Percentiles rank a stretch among this genome's conserved stretches.
Conservation (phyloP, 2,797 vertebrate species). For the Rhinatrema bivittatum region DNA sequence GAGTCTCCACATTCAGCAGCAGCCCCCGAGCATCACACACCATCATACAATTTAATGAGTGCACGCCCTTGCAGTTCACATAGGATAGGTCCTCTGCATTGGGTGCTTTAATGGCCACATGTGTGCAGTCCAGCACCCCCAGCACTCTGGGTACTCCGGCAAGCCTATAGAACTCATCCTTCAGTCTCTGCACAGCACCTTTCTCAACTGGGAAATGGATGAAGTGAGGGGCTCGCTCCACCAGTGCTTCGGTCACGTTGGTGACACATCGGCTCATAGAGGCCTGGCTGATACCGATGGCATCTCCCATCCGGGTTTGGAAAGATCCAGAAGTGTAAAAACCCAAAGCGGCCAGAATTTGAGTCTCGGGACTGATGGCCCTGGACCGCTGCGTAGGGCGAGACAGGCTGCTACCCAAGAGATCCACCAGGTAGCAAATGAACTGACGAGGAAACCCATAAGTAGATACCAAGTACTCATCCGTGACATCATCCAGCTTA, state of each 20-base stretch:
- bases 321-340: slow-evolving; percentile 94
- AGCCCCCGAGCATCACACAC: slow-evolving; percentile 81
- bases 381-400: slow-evolving; percentile 86
- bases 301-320: slow-evolving; percentile 92
- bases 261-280: slow-evolving; percentile 96
- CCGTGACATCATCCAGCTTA: slow-evolving; percentile 81
- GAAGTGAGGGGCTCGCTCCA: slow-evolving; percentile 82
- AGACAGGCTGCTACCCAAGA: slow-evolving; percentile 77
- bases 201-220: slow-evolving; percentile 74
- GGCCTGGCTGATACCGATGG: slow-evolving; percentile 93
- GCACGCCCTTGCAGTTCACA: slow-evolving; percentile 86
- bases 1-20: slow-evolving; percentile 80
- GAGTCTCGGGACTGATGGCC: slow-evolving; percentile 91
- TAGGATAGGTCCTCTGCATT: slow-evolving; percentile 88
- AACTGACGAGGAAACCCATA: slow-evolving; percentile 91
- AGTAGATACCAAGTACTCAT: slow-evolving; percentile 74
- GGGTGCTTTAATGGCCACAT: slow-evolving; percentile 90
- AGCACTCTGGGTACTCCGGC: slow-evolving; percentile 84
- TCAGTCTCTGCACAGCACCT: slow-evolving; percentile 61
- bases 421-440: slow-evolving; percentile 84
- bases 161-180: slow-evolving; percentile 79
- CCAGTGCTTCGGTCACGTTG: slow-evolving; percentile 85
- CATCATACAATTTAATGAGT: slow-evolving; percentile 87
- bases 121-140: slow-evolving; percentile 83
- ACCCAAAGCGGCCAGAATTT: slow-evolving; percentile 86